phyloP scores from a whole-genome alignment of 2,113 vertebrate species.

The Elgaria multicarinata region DNA sequence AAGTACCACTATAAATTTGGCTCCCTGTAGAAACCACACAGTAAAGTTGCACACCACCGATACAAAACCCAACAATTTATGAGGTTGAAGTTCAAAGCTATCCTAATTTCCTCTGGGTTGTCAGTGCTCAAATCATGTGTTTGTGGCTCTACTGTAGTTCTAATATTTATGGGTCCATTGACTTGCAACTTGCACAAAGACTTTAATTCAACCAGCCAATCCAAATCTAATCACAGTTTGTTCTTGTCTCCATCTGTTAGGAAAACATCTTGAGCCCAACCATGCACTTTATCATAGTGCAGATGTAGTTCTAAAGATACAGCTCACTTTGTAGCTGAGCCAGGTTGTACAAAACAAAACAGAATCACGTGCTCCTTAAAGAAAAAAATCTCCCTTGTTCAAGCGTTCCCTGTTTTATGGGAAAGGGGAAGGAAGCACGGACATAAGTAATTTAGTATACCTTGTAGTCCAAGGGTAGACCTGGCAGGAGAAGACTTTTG shows the following conservation, averaged over 20 bases:
- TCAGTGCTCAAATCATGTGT: not conserved
- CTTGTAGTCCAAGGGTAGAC: not conserved
- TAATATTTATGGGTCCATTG: not conserved
- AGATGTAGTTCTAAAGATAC: conserved; percentile 28
- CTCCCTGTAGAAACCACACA: not conserved
- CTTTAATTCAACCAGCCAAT: not conserved
- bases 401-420: not conserved
- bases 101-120: not conserved
- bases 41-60: not conserved
- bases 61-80: not conserved
- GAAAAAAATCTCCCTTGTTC: not conserved
- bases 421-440: not conserved
- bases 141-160: not conserved
- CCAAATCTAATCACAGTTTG: not conserved
- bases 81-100: not conserved
- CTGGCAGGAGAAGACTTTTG: not conserved
- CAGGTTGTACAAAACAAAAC: not conserved
- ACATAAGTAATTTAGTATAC: not conserved
- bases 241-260: conserved; percentile 2
- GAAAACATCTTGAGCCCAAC: not conserved
- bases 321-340: not conserved
- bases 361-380: not conserved
- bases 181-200: not conserved
- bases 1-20: not conserved
- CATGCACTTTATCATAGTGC: conserved; percentile 6